Evolutionary conservation across 2,113 vertebrate genomes (phyloP), one percentile per base, ranked within the genome.

Genomic region (Pachyramphus minor): DNA sequence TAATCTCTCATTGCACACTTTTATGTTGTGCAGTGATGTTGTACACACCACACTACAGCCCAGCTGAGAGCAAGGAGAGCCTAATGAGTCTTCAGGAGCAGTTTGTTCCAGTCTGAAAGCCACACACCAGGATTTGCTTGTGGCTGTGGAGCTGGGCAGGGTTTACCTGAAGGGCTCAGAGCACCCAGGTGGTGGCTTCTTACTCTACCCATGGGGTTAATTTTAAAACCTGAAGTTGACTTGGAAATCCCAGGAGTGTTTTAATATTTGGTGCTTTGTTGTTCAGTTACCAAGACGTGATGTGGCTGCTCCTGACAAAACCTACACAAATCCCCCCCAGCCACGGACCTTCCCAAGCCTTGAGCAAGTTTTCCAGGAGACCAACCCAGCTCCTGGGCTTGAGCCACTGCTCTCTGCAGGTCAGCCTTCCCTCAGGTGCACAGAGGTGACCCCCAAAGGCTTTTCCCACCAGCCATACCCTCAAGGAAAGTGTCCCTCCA

Each of bases 51-150:
- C 4, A 1, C 18, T 18, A 72, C 67, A 80, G 27, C 55, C 73
- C 85, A 93, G 81, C 67, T 64, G 50, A 64, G 49, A 85, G 59
- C n/a, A 10, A 50, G 39, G 47, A 78, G 56, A 1, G 11, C 18
- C 67, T 83, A 66, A 73, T 11, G 52, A 94, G 84, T 9, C 58
- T 83, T 66, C 88, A 66, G 62, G 37, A 85, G 82, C 78, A 42
- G 44, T 55, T 74, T 93, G 78, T 80, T 94, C 71, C 83, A 71
- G 59, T 23, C 78, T 83, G 53, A 37, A 56, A 83, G 60, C 37
- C 23, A 33, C 74, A 50, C 33, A 45, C 5, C 33, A 21, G 72
- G 22, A 25, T 67, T 13, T 33, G 44, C 62, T 44, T 2, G 0
- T 22, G 45, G 4, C 55, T 45, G 41, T 21, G 71, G 39, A 30